These are phyloP conservation scores for Falco novaeseelandiae DNA, from an alignment of 2,797 vertebrate species.

Conservation along the genomic window DNA sequence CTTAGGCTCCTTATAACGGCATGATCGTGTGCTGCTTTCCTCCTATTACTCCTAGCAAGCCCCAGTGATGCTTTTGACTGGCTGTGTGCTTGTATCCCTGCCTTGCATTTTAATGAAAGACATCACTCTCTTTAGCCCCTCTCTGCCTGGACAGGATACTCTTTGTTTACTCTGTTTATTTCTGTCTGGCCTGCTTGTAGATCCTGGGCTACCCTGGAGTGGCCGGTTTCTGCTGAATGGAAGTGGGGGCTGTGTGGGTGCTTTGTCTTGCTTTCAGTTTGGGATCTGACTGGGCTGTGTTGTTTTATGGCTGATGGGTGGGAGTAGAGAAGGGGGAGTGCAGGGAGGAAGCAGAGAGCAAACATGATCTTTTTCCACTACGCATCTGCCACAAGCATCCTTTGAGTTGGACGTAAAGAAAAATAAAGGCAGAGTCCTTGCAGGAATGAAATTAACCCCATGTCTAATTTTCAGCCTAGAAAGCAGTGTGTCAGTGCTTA, in stretches of 20 bases:
- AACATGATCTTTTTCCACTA: neutral
- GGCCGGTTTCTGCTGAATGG: slow-evolving; percentile 64
- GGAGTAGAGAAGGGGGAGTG: neutral
- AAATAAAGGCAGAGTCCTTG: slow-evolving; percentile 20
- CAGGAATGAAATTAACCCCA: neutral
- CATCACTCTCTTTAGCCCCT: slow-evolving; percentile 80
- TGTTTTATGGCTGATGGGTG: slow-evolving; percentile 39
- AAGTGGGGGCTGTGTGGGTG: slow-evolving; percentile 35
- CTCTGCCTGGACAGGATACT: slow-evolving; percentile 79
- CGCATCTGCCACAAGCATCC: neutral
- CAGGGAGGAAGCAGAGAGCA: neutral
- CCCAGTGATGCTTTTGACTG: slow-evolving; percentile 77
- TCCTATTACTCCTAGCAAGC: neutral
- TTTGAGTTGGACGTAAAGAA: neutral
- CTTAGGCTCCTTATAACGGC: neutral
- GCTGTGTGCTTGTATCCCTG: slow-evolving; percentile 76
- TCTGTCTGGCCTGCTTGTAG: slow-evolving; percentile 72
- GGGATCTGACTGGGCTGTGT: slow-evolving; percentile 11
- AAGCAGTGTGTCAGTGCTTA: neutral
- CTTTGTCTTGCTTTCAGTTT: slow-evolving; percentile 58
- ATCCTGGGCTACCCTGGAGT: neutral
- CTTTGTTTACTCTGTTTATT: slow-evolving; percentile 82
- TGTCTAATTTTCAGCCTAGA: slow-evolving; percentile 5
- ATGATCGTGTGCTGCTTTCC: neutral
- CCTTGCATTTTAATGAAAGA: slow-evolving; percentile 88